Conservation (phyloP, 2,113 vertebrate genomes). For the Oxyruncus cristatus region DNA sequence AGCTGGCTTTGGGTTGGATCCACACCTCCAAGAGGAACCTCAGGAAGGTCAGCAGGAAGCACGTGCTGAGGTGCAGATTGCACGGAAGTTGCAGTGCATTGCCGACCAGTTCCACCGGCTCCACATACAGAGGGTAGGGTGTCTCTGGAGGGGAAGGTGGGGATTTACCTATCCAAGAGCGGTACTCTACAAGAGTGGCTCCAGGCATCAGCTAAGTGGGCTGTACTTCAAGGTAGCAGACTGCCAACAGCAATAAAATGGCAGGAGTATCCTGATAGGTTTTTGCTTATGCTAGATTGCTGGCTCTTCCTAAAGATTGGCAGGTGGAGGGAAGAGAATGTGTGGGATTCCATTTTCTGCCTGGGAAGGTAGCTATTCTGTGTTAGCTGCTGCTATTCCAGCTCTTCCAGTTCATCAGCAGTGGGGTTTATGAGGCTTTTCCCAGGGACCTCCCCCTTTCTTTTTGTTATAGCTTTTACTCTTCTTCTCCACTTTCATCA, state of each 20-base stretch:
- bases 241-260: background rate
- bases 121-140: slow-evolving; percentile 81
- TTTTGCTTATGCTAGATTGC: background rate
- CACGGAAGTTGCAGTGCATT: slow-evolving; percentile 80
- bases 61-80: slow-evolving; percentile 78
- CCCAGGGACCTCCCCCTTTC: background rate
- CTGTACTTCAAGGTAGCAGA: background rate
- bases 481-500: background rate
- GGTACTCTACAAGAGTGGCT: background rate
- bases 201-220: background rate
- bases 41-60: slow-evolving; percentile 72
- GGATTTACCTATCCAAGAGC: background rate
- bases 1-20: slow-evolving; percentile 68
- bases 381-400: background rate
- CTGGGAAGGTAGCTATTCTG: background rate
- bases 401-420: background rate
- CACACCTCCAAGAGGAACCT: slow-evolving; percentile 66
- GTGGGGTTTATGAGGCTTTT: background rate
- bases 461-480: background rate
- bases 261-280: background rate
- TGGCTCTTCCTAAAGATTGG: background rate
- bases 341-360: background rate
- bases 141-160: background rate
- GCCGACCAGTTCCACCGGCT: slow-evolving; percentile 84
- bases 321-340: background rate